Evolutionary conservation across 2,888 invertebrate genomes (phyloP), one percentile per base, ranked within the genome.

Genomic region (Epistrophe eligans): DNA sequence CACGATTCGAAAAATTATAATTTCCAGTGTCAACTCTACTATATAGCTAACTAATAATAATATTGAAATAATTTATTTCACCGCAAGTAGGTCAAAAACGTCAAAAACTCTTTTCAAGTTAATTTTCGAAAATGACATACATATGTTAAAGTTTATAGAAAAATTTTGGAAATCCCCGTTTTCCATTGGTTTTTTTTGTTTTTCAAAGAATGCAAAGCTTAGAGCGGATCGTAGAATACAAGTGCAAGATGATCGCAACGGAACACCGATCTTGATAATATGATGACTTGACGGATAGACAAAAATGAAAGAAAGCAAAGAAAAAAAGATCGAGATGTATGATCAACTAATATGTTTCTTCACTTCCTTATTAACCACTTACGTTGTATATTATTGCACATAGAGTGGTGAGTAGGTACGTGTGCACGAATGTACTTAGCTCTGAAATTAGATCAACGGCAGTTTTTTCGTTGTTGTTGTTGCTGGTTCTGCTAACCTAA

Each of bases 341-440:
- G 87, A 87, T 87, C 87, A 64, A 64, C 81, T 82, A 83, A 79
- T 76, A 79, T 83, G 76, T 87, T 87, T 83, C 87, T 87, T 87
- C 83, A 87, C 87, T 87, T 87, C 87, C 87, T 87, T 87, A 87
- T 87, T 87, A 87, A 87, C 83, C 87, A 87, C 87, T 87, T 87
- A 87, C 83, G 87, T 79, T 83, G 83, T 83, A 72, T 70, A 79
- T 76, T 82, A 80, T 76, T 87, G 83, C 87, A 87, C 82, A 82
- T 64, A 71, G 48, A 50, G 50, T 50, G 50, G 48, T 48, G 32
- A 35, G 70, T 77, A 32, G 52, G 73, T 81, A 82, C 77, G 80
- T 58, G 58, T 62, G 76, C 71, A 77, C 70, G 45, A 17, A 60
- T 70, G 67, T 70, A 77, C 77, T 70, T 77, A 77, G 79, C 71